Base-by-base conservation (phyloP, 2,888 invertebrate species). In the Ectemnius lituratus region DNA sequence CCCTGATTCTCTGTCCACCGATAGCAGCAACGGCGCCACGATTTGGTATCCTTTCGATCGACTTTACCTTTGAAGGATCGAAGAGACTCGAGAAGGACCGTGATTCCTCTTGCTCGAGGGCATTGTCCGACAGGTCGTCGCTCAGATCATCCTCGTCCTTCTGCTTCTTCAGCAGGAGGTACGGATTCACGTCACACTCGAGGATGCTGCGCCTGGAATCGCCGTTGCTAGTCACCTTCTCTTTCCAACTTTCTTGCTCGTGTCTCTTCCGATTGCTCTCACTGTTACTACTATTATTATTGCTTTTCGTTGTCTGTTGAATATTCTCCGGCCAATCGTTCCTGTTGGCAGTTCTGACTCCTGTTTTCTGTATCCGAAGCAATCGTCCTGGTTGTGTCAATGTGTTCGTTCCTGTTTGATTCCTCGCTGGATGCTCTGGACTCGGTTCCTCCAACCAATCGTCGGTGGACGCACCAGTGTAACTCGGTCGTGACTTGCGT, bases 121-220 rank as follows among this genome's bases (percentile, higher is more conserved):
- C 89, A 64, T 91, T 91, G 79, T 91, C 90, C 61, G 90, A 91
- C 47, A 90, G 89, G 79, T 86, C 90, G 85, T 84, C 92, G 89
- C 86, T 92, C 71, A 82, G 90, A 77, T 87, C 92, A 81, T 88
- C 92, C 89, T 87, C 92, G 87, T 86, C 85, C 20, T 67, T 80
- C 27, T 82, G 83, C 62, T 89, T 92, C 87, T 95, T 94, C 84
- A 96, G 94, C 87, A 97, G 92, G 80, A 96, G 95, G 88, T 97
- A 97, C 2, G 97, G 96, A 90, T 96, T 97, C 56, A 97, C 95
- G 89, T 95, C 94, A 91, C 96, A 97, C 84, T 96, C 95, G 57
- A 97, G 91, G 79, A 97, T 97, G 18, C 96, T 96, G 80, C 94
- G 94, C 2, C 84, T 67, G 20, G 71, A 79, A 14, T 84, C 84